Conservation (phyloP, 2,888 invertebrate species). For the Protodeltote pygarga region DNA sequence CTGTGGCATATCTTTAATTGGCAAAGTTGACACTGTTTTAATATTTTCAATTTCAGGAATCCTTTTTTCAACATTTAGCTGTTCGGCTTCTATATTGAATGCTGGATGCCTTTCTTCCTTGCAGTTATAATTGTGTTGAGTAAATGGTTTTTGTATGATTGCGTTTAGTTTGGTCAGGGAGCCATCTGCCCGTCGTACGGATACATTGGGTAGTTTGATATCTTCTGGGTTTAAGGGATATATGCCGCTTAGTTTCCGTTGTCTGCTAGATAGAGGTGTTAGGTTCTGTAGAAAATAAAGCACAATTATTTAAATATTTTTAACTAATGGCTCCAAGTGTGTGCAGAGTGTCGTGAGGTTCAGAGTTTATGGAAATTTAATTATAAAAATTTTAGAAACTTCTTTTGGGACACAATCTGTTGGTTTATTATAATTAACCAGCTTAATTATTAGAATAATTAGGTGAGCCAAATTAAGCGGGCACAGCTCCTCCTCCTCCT, state of each 20-base stretch:
- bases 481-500: no score
- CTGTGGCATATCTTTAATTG: not conserved
- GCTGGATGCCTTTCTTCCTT: no score
- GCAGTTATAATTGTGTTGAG: not conserved
- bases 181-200: constrained; percentile 62
- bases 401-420: no score
- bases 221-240: constrained; percentile 57
- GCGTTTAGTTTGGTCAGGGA: constrained; percentile 66
- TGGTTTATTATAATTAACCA: no score
- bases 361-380: no score
- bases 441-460: no score
- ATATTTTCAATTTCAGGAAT: not conserved
- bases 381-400: no score
- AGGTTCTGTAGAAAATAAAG: constrained; percentile 45
- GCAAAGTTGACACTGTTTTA: not conserved
- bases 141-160: constrained; percentile 56
- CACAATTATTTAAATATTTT: not conserved
- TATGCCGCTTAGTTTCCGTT: constrained; percentile 66
- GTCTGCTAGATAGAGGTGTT: constrained; percentile 39
- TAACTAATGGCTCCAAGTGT: no score
- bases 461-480: no score
- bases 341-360: no score
- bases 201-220: constrained; percentile 49
- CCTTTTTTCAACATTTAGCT: no score
- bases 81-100: no score